Conservation (phyloP, 2,113 vertebrate species). For the Chrysemys picta region DNA sequence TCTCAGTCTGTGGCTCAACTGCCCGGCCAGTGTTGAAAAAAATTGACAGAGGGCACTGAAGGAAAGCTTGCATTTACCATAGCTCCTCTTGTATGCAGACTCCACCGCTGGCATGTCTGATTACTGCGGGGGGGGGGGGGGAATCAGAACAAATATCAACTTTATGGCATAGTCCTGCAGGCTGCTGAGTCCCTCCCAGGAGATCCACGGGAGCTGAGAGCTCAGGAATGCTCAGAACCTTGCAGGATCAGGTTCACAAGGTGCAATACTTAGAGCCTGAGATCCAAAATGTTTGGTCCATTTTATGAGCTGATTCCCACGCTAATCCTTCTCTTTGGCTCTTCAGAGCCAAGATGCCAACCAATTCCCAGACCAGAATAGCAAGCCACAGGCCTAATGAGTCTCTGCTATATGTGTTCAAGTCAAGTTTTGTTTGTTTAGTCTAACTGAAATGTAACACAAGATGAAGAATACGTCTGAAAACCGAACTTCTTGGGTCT, state of each 20-base stretch:
- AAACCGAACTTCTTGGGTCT: background rate
- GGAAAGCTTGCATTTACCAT: background rate
- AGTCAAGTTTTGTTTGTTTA: background rate
- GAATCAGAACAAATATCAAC: background rate
- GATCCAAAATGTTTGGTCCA: background rate
- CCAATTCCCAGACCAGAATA: background rate
- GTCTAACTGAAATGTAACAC: background rate
- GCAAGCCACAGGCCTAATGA: background rate
- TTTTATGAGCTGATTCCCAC: background rate
- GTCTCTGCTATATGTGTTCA: background rate
- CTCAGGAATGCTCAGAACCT: background rate
- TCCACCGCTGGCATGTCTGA: background rate
- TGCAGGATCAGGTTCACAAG: background rate
- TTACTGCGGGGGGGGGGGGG: fast-evolving
- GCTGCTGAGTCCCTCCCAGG: background rate
- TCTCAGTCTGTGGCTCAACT: background rate
- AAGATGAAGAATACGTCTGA: background rate
- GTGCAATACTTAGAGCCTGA: background rate
- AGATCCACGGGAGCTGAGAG: fast-evolving
- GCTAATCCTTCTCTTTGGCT: background rate
- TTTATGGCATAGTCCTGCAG: fast-evolving
- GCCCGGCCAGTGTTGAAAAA: background rate
- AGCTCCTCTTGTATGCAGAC: background rate
- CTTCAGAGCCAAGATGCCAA: background rate
- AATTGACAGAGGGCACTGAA: background rate